Evolutionary conservation across 2,113 vertebrate species (phyloP).

Genomic region (Chaetodon trifascialis): DNA sequence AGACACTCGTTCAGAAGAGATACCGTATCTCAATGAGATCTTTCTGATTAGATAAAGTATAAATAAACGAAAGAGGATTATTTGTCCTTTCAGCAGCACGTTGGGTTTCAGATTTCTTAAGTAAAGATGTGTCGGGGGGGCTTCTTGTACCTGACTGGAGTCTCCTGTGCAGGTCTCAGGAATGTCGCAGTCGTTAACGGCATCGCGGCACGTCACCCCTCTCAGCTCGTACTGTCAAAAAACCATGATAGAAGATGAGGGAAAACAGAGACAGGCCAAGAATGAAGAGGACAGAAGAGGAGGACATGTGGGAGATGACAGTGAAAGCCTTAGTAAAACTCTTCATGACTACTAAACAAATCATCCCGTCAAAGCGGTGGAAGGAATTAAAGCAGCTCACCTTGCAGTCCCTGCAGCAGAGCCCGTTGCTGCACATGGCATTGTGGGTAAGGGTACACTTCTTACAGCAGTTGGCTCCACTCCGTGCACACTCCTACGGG

Average conservation of each 20-base stretch:
- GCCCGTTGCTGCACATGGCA: conserved; percentile 96
- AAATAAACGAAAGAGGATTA: neutral
- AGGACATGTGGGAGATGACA: neutral
- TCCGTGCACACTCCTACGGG: conserved; percentile 89
- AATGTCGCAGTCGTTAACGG: conserved; percentile 95
- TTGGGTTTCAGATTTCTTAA: neutral
- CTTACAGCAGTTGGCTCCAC: conserved; percentile 95
- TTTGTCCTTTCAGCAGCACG: neutral
- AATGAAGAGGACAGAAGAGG: neutral
- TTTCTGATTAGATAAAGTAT: no score
- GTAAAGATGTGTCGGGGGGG: neutral
- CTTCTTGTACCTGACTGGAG: conserved; percentile 90
- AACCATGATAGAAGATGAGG: neutral
- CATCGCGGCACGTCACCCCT: conserved; percentile 90
- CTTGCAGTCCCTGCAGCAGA: conserved; percentile 95
- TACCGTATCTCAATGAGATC: no score
- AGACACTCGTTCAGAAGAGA: no score
- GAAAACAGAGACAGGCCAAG: neutral
- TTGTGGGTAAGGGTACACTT: conserved; percentile 98
- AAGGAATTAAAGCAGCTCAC: conserved; percentile 73
- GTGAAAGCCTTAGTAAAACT: neutral
- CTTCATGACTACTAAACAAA: neutral
- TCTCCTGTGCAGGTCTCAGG: conserved; percentile 94
- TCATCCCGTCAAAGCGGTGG: neutral
- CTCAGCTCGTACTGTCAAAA: conserved; percentile 90